Base-by-base conservation (phyloP, 2,113 vertebrate genomes). In the Chamaea fasciata region DNA sequence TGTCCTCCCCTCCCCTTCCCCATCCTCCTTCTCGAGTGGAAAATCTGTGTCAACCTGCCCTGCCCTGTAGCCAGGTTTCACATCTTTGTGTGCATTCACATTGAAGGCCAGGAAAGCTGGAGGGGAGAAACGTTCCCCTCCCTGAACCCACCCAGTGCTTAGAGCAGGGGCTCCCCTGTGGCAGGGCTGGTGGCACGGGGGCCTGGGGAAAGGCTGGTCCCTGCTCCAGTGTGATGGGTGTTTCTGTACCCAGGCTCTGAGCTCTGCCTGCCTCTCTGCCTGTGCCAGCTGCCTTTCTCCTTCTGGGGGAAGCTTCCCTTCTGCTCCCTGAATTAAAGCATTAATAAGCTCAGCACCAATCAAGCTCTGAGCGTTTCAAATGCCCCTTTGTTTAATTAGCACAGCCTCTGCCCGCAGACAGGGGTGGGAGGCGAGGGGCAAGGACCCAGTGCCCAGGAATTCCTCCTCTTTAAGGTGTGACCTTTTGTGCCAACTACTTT, bases 301-400 rank as follows among this genome's bases (percentile, higher is more conserved):
- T 71, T 41, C 2, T 6, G 41, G 35, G 22, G 42, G 19, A 57
- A 74, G 68, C 33, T 53, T 83, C 60, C 47, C 47, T 63, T 79
- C 74, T 67, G 44, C 57, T 91, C 44, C 62, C 53, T 63, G 49
- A 93, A 90, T 91, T 56, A 82, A 84, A 56, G 53, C 17, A 60
- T 90, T 94, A 87, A 79, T 79, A 80, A 90, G 37, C 17, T 15
- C 75, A 44, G 37, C 50, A 69, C 35, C 62, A 64, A 55, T 28
- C 49, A 60, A 41, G 56, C 41, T 75, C 68, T 63, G 3, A 91
- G 67, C 0, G 0, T 62, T 94, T 95, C 82, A 90, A 91, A 93
- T 49, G 41, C 53, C 59, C 53, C 78, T 93, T 87, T 93, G 94
- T 95, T 96, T 87, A 68, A 83, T 76, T 71, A 91, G 75, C 5